phyloP scores from a whole-genome alignment of 2,888 invertebrate species.

The Graphium colonna region DNA sequence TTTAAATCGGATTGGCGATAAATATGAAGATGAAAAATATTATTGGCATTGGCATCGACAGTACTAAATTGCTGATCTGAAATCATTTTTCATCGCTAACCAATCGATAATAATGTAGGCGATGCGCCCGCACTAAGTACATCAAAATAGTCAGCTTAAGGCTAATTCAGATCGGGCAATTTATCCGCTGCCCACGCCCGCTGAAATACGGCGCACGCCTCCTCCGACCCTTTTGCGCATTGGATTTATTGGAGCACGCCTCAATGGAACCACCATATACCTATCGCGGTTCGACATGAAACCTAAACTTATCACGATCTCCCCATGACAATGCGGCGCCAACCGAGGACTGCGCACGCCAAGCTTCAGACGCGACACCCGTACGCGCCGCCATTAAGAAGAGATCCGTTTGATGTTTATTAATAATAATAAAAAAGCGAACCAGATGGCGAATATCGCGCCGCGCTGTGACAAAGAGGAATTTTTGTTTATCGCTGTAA shows the following conservation, averaged over 20 bases:
- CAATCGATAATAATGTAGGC: conserved; percentile 5
- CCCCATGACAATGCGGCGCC: conserved; percentile 45
- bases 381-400: conserved; percentile 20
- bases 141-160: conserved; percentile 69
- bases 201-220: conserved; percentile 68
- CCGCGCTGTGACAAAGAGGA: conserved; percentile 27
- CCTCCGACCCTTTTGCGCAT: conserved; percentile 70
- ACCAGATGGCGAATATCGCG: conserved; percentile 18
- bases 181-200: conserved; percentile 67
- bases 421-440: conserved; percentile 1
- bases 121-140: conserved; percentile 26
- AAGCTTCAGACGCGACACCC: conserved; percentile 40
- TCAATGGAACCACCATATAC: conserved; percentile 54
- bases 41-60: too few relatives aligned
- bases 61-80: too few relatives aligned
- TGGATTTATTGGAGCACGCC: conserved; percentile 68
- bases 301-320: conserved; percentile 62
- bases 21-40: too few relatives aligned
- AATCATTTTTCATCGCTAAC: too few relatives aligned
- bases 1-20: too few relatives aligned
- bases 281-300: conserved; percentile 53
- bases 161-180: conserved; percentile 67
- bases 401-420: conserved; percentile 20
- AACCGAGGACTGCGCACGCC: conserved; percentile 41
- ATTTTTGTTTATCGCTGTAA: conserved; percentile 33